phyloP scores from a whole-genome alignment of 2,113 vertebrate species.

The Corythornis vintsioides region DNA sequence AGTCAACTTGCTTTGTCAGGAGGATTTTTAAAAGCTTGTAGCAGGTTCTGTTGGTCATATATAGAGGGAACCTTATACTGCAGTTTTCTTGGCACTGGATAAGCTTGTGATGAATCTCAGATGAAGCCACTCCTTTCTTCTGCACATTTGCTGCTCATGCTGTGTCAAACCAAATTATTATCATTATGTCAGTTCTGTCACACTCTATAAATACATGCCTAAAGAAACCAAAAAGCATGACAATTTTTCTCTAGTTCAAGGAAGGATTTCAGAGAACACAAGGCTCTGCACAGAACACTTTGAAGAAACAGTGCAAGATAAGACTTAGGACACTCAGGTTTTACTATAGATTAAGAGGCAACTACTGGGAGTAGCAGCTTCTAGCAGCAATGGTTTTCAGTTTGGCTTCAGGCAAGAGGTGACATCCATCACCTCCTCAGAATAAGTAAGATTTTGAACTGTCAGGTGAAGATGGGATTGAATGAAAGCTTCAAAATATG shows the following conservation, averaged over 20 bases:
- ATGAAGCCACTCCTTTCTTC: slow-evolving; percentile 19
- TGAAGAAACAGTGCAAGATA: not conserved
- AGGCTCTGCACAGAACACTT: not conserved
- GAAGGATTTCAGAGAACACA: not conserved
- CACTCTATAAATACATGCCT: slow-evolving; percentile 37
- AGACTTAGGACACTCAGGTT: not conserved
- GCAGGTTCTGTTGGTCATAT: not conserved
- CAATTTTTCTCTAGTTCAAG: not conserved
- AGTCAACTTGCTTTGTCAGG: not conserved
- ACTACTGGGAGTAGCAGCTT: not conserved
- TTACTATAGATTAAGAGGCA: not conserved
- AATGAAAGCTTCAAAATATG: not conserved
- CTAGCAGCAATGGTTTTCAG: not conserved
- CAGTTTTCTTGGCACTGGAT: not conserved
- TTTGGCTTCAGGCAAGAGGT: not conserved
- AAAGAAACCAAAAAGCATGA: slow-evolving; percentile 9
- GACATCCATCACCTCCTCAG: not conserved
- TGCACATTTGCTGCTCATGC: slow-evolving; percentile 29
- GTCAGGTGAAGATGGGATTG: not conserved
- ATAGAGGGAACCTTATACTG: not conserved
- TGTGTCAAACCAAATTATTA: slow-evolving; percentile 25
- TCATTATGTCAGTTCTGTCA: slow-evolving; percentile 38
- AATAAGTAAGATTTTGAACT: not conserved
- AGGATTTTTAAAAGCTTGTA: not conserved
- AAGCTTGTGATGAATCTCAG: slow-evolving; percentile 8